phyloP scores from a whole-genome alignment of 2,888 invertebrate genomes.

The Ophonus ardosiacus region DNA sequence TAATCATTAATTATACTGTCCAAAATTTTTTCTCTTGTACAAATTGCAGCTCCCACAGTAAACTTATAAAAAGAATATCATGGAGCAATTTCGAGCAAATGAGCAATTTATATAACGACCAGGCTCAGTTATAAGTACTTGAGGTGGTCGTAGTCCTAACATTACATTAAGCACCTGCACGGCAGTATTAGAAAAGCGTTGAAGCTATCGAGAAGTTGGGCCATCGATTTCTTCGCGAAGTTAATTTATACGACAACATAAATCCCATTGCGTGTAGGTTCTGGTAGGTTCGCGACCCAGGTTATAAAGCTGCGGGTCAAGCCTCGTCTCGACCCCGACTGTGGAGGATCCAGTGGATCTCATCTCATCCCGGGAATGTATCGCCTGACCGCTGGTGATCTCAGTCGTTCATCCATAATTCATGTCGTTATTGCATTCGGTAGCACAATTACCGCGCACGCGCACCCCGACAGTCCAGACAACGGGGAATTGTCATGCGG shows the following conservation, averaged over 20 bases:
- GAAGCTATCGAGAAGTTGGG: constrained; percentile 11
- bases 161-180: constrained; percentile 30
- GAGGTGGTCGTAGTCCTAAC: background rate
- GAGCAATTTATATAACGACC: constrained; percentile 27
- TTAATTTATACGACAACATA: constrained; percentile 63
- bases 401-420: constrained; percentile 60
- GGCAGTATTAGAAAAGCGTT: constrained; percentile 24
- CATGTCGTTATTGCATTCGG: constrained; percentile 60
- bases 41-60: background rate
- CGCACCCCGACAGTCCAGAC: background rate
- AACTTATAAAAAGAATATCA: background rate
- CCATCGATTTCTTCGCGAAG: constrained; percentile 61
- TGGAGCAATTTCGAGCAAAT: constrained; percentile 8
- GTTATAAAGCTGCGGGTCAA: constrained; percentile 62
- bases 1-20: too few relatives aligned
- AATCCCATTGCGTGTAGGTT: constrained; percentile 60
- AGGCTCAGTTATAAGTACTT: constrained; percentile 3
- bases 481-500: constrained; percentile 19
- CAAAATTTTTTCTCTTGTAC: too few relatives aligned
- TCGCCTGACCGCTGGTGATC: constrained; percentile 48
- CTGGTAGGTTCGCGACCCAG: constrained; percentile 48
- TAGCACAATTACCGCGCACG: constrained; percentile 53
- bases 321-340: constrained; percentile 22
- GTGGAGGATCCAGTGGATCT: constrained; percentile 32
- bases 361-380: constrained; percentile 55